These are phyloP conservation scores for Sakesphorus luctuosus DNA, from an alignment of 2,113 vertebrate genomes.

Conservation along the genomic window DNA sequence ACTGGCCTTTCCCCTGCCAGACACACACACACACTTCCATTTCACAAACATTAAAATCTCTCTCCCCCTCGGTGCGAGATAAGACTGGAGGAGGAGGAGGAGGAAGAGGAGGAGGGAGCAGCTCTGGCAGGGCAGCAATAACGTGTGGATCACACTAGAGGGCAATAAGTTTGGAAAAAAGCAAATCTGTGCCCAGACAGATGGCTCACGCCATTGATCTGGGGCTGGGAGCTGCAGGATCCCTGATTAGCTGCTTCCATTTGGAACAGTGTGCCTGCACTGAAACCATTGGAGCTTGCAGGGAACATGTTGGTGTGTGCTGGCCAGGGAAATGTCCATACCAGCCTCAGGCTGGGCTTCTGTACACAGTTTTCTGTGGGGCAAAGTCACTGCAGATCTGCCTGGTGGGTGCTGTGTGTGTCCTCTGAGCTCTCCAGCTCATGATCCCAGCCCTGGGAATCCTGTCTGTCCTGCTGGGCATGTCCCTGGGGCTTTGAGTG, in stretches of 20 bases:
- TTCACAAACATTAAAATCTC: background rate
- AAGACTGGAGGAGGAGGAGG: background rate
- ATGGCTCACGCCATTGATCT: constrained; percentile 53
- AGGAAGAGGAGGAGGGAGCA: background rate
- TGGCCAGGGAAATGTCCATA: background rate
- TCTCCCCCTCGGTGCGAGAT: background rate
- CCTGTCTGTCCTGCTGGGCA: background rate
- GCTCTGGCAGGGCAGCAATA: background rate
- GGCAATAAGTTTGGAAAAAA: background rate
- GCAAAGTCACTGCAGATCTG: background rate
- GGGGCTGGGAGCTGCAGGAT: constrained; percentile 54
- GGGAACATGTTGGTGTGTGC: constrained; percentile 4
- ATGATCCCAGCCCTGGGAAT: background rate
- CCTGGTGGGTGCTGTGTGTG: background rate
- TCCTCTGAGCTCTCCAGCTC: background rate
- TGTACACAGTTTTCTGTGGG: background rate
- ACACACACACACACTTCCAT: background rate
- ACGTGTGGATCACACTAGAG: background rate
- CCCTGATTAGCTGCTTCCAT: constrained; percentile 60
- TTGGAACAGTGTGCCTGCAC: constrained; percentile 35
- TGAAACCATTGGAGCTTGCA: constrained; percentile 16
- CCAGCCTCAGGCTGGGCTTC: background rate
- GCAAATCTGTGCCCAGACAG: constrained; percentile 51
- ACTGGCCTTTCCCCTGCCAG: background rate
- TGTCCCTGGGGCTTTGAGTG: background rate